These are phyloP conservation scores for Cotesia congregata DNA, from an alignment of 2,888 invertebrate genomes.

Conservation along the genomic window DNA sequence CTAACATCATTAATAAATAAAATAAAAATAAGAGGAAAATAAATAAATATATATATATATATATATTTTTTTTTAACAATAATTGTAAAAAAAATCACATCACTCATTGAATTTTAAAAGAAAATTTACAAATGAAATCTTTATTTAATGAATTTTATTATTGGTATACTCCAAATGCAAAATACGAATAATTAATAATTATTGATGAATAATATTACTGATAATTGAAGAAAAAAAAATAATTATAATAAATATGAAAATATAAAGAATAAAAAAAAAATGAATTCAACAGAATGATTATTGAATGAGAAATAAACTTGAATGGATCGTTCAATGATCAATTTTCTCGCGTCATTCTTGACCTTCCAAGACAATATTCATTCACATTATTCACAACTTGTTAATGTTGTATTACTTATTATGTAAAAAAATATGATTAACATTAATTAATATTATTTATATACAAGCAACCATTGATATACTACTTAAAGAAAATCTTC, in stretches of 20 bases:
- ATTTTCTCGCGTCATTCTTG: constrained; percentile 34
- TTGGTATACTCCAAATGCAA: background rate
- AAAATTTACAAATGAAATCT: background rate
- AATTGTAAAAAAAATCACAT: background rate
- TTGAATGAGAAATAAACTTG: constrained; percentile 27
- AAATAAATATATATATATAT: background rate
- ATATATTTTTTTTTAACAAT: background rate
- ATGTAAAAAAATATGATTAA: constrained; percentile 9
- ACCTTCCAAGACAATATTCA: constrained; percentile 40
- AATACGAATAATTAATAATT: background rate
- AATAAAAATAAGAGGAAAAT: background rate
- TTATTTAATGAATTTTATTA: background rate
- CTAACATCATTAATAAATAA: constrained; percentile 1
- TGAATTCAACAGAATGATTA: background rate
- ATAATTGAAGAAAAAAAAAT: constrained; percentile 12
- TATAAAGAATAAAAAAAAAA: constrained; percentile 12
- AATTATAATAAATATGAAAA: constrained; percentile 16
- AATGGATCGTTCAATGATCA: constrained; percentile 31
- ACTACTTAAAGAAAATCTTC: too few relatives aligned
- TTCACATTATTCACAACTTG: constrained; percentile 27
- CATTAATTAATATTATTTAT: background rate
- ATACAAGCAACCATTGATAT: background rate
- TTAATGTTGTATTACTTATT: background rate
- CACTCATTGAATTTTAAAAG: background rate
- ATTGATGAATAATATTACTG: background rate